These are phyloP conservation scores for Podarcis siculus DNA, from an alignment of 2,797 vertebrate species.

Conservation along the genomic window DNA sequence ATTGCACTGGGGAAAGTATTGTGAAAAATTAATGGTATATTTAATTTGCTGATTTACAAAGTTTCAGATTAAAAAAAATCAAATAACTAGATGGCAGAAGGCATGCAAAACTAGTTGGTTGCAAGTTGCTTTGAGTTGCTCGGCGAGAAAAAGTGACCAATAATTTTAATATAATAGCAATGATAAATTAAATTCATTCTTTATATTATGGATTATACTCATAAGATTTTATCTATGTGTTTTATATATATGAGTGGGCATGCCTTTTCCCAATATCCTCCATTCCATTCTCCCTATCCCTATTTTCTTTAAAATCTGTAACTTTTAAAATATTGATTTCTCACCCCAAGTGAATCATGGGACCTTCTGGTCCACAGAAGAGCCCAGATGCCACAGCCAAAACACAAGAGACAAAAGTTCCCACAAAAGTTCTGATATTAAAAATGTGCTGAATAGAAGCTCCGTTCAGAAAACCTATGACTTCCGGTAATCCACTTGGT, in stretches of 20 bases:
- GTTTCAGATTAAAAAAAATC: constrained; percentile 27
- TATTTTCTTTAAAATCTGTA: not conserved
- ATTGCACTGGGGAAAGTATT: constrained; percentile 57
- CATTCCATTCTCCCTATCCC: not conserved
- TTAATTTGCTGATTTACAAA: constrained; percentile 36
- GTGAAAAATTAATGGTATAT: constrained; percentile 42
- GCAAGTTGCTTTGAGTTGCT: too few relatives aligned
- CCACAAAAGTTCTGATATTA: constrained; percentile 65
- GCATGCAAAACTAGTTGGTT: too few relatives aligned
- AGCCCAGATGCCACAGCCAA: constrained; percentile 63
- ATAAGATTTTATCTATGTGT: not conserved
- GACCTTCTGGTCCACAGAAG: constrained; percentile 68
- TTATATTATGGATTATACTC: not conserved
- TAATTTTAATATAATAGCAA: too few relatives aligned
- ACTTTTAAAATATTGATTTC: not conserved
- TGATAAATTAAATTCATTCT: not conserved
- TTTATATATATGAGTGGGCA: not conserved
- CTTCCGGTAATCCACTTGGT: constrained; percentile 58
- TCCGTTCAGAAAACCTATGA: constrained; percentile 67
- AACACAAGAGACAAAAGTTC: constrained; percentile 58
- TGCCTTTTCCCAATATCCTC: not conserved
- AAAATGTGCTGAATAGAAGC: constrained; percentile 65
- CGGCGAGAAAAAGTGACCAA: too few relatives aligned
- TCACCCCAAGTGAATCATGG: constrained; percentile 66
- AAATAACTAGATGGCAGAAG: not conserved